These are phyloP conservation scores for Patiria miniata DNA, from an alignment of 35 echinoderm and acorn worm species.

Conservation along the genomic window DNA sequence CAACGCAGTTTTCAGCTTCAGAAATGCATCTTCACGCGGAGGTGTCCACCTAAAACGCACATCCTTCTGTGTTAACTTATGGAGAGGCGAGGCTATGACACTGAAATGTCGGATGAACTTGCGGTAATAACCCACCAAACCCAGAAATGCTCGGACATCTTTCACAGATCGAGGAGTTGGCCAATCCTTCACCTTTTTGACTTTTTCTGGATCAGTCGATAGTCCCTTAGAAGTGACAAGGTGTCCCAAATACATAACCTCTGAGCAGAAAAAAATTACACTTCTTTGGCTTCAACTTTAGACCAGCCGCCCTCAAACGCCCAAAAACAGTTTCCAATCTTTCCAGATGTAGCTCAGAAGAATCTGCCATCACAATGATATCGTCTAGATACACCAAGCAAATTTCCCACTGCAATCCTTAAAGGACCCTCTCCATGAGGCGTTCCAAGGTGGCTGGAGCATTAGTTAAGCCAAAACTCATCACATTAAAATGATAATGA, in stretches of 20 bases:
- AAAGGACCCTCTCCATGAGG: too few species aligned
- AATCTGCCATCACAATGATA: slow-evolving; percentile 27
- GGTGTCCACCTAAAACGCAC: not conserved
- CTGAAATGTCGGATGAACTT: slow-evolving; percentile 45
- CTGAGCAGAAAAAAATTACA: slow-evolving; percentile 60
- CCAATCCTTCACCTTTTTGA: slow-evolving; percentile 45
- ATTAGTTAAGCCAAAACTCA: slow-evolving; percentile 56
- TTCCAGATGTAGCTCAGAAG: not conserved
- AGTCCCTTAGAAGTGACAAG: slow-evolving; percentile 43
- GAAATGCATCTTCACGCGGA: slow-evolving; percentile 21
- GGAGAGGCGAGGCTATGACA: slow-evolving; percentile 34
- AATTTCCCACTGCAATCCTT: slow-evolving; percentile 7
- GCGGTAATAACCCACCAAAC: slow-evolving; percentile 50
- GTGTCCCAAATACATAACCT: slow-evolving; percentile 60
- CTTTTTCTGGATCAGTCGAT: slow-evolving; percentile 45
- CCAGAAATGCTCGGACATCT: slow-evolving; percentile 55
- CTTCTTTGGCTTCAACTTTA: slow-evolving; percentile 65
- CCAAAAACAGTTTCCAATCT: slow-evolving; percentile 17
- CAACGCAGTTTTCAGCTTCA: slow-evolving; percentile 1
- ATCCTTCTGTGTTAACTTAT: slow-evolving; percentile 36
- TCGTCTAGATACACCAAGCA: slow-evolving; percentile 36
- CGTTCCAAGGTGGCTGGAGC: slow-evolving; percentile 39
- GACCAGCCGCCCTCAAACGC: slow-evolving; percentile 26
- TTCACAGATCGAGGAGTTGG: slow-evolving; percentile 52
- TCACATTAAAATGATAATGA: slow-evolving; percentile 57